phyloP scores from a whole-genome alignment of 2,888 invertebrate species.

The Pelosia muscerda region DNA sequence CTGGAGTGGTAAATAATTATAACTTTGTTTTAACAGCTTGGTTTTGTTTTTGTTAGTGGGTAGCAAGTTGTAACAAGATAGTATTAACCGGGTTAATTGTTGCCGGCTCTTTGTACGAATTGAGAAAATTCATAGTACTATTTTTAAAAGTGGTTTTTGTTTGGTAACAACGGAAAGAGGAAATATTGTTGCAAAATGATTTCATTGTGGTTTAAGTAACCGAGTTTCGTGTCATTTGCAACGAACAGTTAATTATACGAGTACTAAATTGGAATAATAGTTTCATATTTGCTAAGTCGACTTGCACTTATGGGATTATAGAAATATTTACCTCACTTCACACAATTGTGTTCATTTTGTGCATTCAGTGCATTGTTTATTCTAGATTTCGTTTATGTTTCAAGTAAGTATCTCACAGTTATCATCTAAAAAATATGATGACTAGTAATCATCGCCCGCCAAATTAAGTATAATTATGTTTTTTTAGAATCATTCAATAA shows the following conservation, averaged over 20 bases:
- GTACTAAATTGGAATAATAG: neutral
- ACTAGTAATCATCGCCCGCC: too few species aligned
- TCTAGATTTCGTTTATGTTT: too few species aligned
- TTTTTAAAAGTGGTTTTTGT: conserved; percentile 14
- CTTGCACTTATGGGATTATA: neutral
- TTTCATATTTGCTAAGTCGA: neutral
- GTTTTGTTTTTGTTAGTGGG: conserved; percentile 38
- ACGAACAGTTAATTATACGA: conserved; percentile 3
- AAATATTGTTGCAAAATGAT: conserved; percentile 1
- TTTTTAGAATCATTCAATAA: too few species aligned
- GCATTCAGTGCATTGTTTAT: too few species aligned
- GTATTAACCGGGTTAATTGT: conserved; percentile 48
- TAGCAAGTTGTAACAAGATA: conserved; percentile 49
- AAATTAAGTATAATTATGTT: too few species aligned
- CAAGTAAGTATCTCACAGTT: too few species aligned
- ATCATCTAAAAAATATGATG: too few species aligned
- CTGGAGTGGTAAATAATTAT: conserved; percentile 50
- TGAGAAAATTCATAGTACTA: conserved; percentile 35
- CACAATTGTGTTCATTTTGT: too few species aligned
- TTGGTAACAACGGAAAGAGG: neutral
- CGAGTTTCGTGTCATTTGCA: conserved; percentile 1
- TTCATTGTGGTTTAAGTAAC: neutral
- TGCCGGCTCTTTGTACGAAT: conserved; percentile 47
- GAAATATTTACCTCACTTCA: neutral
- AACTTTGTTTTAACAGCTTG: conserved; percentile 52